Percentiles rank a stretch among this genome's conserved stretches.
phyloP scores from a whole-genome alignment of 2,113 vertebrate species.

The Vireo altiloquus region DNA sequence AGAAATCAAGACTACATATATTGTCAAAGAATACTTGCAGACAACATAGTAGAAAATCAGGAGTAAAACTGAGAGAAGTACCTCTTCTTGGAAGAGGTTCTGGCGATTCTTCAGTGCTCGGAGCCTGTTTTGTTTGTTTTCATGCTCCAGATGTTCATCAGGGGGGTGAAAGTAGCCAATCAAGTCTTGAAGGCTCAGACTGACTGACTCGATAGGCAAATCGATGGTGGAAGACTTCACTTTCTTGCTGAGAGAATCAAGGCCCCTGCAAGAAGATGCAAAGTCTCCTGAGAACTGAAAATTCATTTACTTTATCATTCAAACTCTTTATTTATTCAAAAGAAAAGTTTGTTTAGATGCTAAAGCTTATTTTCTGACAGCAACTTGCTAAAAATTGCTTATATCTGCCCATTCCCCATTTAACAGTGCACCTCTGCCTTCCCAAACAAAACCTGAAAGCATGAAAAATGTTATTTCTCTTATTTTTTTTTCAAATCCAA shows the following conservation, averaged over 20 bases:
- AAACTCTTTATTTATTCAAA: neutral
- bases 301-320: neutral
- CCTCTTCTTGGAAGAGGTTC: conserved; percentile 98
- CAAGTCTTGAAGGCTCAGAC: conserved; percentile 89
- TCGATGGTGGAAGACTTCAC: conserved; percentile 75
- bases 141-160: conserved; percentile 90
- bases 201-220: conserved; percentile 91
- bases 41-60: neutral
- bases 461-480: neutral
- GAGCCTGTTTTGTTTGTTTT: conserved; percentile 92
- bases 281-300: neutral
- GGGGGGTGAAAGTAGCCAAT: conserved; percentile 96
- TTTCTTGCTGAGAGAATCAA: conserved; percentile 88
- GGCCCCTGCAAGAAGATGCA: conserved; percentile 75
- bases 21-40: neutral
- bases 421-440: neutral
- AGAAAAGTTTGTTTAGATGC: neutral
- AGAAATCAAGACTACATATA: neutral
- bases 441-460: neutral
- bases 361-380: neutral
- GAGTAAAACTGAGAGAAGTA: conserved; percentile 45
- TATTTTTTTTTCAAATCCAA: neutral
- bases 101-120: conserved; percentile 93
- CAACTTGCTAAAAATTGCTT: neutral
- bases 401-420: neutral